These are phyloP conservation scores for Nycticebus coucang DNA, from an alignment of 2,113 vertebrate species.

Conservation along the genomic window DNA sequence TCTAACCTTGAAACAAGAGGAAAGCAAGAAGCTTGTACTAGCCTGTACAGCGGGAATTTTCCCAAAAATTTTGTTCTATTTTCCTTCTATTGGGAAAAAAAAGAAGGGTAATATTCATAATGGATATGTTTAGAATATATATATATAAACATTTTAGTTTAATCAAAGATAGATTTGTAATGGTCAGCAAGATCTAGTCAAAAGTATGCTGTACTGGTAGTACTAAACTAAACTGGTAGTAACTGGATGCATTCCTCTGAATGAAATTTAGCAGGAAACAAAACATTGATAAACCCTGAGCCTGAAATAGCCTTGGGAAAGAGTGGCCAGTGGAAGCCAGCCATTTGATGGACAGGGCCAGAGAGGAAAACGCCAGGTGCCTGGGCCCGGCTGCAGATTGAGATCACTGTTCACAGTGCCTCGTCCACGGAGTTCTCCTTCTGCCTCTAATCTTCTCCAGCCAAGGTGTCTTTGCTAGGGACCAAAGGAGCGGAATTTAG, in stretches of 20 bases:
- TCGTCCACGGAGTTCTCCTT: neutral
- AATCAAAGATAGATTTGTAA: neutral
- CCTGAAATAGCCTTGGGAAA: neutral
- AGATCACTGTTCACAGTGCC: fast-evolving
- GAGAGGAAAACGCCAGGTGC: neutral
- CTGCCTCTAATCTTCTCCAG: neutral
- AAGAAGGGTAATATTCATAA: neutral
- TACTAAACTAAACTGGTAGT: neutral
- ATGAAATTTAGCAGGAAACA: neutral
- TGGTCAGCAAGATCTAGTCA: neutral
- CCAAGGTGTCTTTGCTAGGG: neutral
- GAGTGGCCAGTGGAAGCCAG: neutral
- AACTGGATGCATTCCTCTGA: neutral
- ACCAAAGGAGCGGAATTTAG: neutral
- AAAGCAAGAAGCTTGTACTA: neutral
- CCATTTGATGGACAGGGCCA: neutral
- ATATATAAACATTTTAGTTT: neutral
- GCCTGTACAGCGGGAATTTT: neutral
- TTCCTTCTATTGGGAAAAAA: neutral
- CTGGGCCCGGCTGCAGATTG: neutral
- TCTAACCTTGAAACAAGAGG: neutral
- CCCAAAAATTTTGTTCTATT: neutral
- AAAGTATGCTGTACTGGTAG: neutral
- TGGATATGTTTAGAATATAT: neutral
- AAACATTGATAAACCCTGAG: neutral